Percentiles rank a stretch among this genome's conserved stretches.
phyloP scores from a whole-genome alignment of 2,113 vertebrate genomes.

The Cheirogaleus medius region DNA sequence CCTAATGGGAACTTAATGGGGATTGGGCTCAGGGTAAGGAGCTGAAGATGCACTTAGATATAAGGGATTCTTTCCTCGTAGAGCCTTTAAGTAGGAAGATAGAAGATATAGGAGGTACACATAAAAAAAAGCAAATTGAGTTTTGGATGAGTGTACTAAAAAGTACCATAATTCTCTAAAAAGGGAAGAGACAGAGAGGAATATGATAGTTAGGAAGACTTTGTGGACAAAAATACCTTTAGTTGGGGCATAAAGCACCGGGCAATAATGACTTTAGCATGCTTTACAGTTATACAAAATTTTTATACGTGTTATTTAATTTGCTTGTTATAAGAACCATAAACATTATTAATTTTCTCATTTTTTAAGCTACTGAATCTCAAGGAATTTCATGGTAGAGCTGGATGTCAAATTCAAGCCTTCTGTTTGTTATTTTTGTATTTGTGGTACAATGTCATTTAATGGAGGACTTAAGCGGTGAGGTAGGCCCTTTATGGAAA shows the following conservation, averaged over 20 bases:
- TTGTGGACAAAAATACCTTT: not conserved
- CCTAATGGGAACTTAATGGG: not conserved
- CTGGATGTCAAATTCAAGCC: not conserved
- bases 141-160: not conserved
- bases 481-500: not conserved
- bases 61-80: not conserved
- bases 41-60: not conserved
- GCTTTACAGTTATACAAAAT: not conserved
- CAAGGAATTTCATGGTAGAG: not conserved
- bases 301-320: not conserved
- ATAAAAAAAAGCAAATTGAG: not conserved
- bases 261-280: not conserved
- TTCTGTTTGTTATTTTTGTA: not conserved
- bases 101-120: not conserved
- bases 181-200: not conserved
- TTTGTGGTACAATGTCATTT: not conserved
- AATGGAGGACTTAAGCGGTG: not conserved
- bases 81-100: not conserved
- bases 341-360: not conserved
- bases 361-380: not conserved
- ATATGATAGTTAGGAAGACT: not conserved
- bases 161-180: not conserved
- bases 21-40: not conserved
- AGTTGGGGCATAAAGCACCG: not conserved
- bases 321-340: not conserved